phyloP scores from a whole-genome alignment of 2,113 vertebrate genomes.

The Lanius ludovicianus region DNA sequence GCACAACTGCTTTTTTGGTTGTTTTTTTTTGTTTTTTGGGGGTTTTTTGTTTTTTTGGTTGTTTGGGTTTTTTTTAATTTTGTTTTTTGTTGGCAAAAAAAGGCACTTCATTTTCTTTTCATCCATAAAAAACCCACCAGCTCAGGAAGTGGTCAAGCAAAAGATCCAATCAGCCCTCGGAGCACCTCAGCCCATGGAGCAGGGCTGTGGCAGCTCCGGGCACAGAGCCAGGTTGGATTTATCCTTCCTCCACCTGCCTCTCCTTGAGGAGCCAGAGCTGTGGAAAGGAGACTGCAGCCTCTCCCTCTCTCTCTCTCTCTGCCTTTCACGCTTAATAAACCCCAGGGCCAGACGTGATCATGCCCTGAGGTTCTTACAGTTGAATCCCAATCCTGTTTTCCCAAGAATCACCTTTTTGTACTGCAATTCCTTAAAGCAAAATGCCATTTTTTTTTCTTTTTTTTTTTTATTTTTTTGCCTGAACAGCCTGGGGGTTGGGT shows the following conservation, averaged over 20 bases:
- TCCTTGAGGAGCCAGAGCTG: neutral
- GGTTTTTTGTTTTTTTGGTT: no score
- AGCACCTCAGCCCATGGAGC: fast-evolving
- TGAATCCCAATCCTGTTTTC: neutral
- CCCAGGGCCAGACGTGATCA: neutral
- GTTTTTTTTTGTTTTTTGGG: no score
- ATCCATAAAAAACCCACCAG: neutral
- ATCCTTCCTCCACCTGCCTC: neutral
- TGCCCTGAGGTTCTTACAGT: neutral
- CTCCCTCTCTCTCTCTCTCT: neutral
- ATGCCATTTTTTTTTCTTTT: no score
- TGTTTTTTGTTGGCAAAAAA: no score
- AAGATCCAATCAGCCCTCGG: neutral
- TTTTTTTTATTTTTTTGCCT: neutral
- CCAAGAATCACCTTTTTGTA: neutral
- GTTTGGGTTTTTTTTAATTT: neutral
- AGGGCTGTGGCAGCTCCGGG: neutral
- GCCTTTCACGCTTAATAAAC: neutral
- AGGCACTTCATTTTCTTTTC: neutral
- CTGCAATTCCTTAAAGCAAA: neutral
- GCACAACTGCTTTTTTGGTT: neutral
- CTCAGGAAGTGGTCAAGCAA: neutral
- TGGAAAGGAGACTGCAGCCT: neutral
- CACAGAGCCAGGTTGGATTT: neutral
- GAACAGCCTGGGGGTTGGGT: neutral